Conservation (phyloP, 2,888 invertebrate genomes). For the Clitarchus hookeri region DNA sequence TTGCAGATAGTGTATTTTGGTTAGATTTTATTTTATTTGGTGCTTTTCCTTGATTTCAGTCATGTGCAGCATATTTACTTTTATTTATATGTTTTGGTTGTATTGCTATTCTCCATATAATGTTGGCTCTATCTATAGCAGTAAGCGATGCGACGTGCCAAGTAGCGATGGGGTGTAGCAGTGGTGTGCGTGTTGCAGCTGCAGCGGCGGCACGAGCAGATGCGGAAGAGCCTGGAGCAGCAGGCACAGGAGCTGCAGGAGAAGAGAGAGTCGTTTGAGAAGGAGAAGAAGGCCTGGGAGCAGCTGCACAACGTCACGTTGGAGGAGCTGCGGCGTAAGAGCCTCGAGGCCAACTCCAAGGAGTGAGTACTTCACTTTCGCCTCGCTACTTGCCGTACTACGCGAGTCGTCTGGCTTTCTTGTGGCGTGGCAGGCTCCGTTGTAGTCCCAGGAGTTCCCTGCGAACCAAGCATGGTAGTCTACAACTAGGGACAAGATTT, state of each 20-base stretch:
- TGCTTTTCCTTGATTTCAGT: too few species aligned
- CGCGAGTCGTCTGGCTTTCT: background rate
- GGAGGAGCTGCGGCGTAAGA: conserved; percentile 85
- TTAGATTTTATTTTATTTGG: too few species aligned
- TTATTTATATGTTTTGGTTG: too few species aligned
- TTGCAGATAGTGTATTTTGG: too few species aligned
- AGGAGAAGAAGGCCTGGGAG: conserved; percentile 89
- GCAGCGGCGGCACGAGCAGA: conserved; percentile 87
- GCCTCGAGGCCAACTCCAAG: conserved; percentile 87
- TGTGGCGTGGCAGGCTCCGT: background rate
- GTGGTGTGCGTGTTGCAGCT: conserved; percentile 56
- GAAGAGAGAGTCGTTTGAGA: conserved; percentile 79
- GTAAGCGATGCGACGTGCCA: too few species aligned
- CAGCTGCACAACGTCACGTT: conserved; percentile 85
- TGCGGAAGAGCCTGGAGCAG: conserved; percentile 77
- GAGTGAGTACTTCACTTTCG: conserved; percentile 64
- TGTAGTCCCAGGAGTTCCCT: too few species aligned
- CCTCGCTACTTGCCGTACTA: background rate
- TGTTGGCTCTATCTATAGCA: too few species aligned
- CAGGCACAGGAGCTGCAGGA: conserved; percentile 93
- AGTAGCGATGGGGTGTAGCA: too few species aligned
- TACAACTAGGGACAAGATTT: too few species aligned
- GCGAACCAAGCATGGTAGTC: too few species aligned
- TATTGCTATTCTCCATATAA: too few species aligned
- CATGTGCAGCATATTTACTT: too few species aligned